phyloP scores from a whole-genome alignment of 2,797 vertebrate species.

The Coregonus suidteri region DNA sequence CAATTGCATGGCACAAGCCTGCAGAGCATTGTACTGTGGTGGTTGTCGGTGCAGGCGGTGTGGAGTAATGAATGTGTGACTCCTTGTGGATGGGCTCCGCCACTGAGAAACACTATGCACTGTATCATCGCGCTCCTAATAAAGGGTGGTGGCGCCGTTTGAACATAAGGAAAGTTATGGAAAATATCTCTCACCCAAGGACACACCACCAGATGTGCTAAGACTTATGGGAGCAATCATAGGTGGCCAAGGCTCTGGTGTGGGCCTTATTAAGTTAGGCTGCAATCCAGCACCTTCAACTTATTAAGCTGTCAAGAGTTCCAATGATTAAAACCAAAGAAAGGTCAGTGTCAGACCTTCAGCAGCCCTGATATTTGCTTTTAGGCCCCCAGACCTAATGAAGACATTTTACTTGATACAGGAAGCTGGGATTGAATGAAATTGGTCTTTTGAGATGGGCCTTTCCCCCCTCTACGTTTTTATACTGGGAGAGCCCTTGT shows the following conservation, averaged over 20 bases:
- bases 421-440: slow-evolving; percentile 80
- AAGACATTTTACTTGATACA: slow-evolving; percentile 63
- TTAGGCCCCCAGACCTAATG: slow-evolving; percentile 86
- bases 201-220: slow-evolving; percentile 92
- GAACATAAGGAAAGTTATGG: slow-evolving; percentile 91
- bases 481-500: slow-evolving; percentile 61
- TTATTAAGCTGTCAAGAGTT: slow-evolving; percentile 99
- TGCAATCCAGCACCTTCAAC: slow-evolving; percentile 97
- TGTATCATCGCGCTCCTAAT: slow-evolving; percentile 86
- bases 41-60: slow-evolving; percentile 45
- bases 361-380: slow-evolving; percentile 90
- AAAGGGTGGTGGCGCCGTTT: slow-evolving; percentile 72
- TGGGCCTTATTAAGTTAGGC: slow-evolving; percentile 97
- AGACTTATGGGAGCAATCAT: slow-evolving; percentile 99
- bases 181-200: slow-evolving; percentile 97
- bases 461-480: slow-evolving; percentile 64
- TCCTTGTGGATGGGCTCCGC: slow-evolving; percentile 59
- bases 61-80: slow-evolving; percentile 60
- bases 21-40: slow-evolving; percentile 32
- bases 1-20: slow-evolving; percentile 46
- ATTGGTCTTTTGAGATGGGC: slow-evolving; percentile 82
- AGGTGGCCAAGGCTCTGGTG: slow-evolving; percentile 92
- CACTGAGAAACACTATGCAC: slow-evolving; percentile 65
- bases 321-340: slow-evolving; percentile 99
- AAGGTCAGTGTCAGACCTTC: slow-evolving; percentile 94